These are phyloP conservation scores for Ptychodera flava DNA, from an alignment of 35 echinoderm and acorn worm genomes.

Conservation along the genomic window DNA sequence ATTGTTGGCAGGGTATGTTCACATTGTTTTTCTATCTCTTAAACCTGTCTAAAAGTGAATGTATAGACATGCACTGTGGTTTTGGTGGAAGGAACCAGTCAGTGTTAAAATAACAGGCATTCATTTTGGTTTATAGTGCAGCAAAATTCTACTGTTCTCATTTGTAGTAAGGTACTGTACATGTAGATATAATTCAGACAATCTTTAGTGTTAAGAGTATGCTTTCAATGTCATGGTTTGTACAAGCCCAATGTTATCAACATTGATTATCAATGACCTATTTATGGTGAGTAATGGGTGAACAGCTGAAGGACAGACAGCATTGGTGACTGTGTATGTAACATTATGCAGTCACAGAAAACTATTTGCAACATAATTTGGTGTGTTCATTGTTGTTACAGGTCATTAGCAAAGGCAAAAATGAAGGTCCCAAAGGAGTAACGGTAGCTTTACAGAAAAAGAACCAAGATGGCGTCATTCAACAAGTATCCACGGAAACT, in stretches of 20 bases:
- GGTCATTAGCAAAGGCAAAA: conserved; percentile 85
- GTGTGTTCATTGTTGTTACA: no score
- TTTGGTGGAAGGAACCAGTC: no score
- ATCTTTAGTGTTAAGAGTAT: background rate
- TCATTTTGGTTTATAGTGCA: background rate
- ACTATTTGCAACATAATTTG: no score
- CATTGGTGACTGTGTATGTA: no score
- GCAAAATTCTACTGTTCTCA: background rate
- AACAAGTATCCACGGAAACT: background rate
- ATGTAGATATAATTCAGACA: background rate
- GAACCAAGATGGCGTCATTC: background rate
- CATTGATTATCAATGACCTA: background rate
- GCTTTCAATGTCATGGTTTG: background rate
- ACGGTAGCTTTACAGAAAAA: conserved; percentile 28
- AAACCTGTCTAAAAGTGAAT: no score
- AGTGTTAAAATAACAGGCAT: no score
- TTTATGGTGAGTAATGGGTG: no score
- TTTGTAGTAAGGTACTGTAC: background rate
- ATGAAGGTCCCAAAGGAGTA: conserved; percentile 65
- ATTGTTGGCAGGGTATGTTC: conserved; percentile 70
- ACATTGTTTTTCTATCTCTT: background rate
- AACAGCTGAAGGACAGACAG: no score
- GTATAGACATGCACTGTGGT: no score
- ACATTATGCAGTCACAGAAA: no score
- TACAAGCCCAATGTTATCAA: background rate